These are phyloP conservation scores for Myotis daubentonii DNA, from an alignment of 2,797 vertebrate genomes.

Conservation along the genomic window DNA sequence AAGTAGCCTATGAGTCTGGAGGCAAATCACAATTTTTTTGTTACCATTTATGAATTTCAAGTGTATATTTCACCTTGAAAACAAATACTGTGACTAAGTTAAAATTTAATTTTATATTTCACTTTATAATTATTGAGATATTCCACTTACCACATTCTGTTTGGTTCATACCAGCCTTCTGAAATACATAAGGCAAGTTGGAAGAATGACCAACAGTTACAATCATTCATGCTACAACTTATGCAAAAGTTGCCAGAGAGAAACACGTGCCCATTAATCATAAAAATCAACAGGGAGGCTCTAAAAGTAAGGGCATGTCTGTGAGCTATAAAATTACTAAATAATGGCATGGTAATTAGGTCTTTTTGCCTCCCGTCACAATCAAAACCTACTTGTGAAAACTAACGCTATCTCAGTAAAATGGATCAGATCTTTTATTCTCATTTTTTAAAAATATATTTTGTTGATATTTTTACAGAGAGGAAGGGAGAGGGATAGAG, in stretches of 20 bases:
- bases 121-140: neutral
- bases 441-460: too few relatives aligned
- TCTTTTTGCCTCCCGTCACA: neutral
- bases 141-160: neutral
- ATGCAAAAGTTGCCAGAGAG: slow-evolving; percentile 21
- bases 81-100: neutral
- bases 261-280: slow-evolving; percentile 46
- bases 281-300: slow-evolving; percentile 26
- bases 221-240: neutral
- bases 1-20: neutral
- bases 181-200: neutral
- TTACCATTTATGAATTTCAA: neutral
- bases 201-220: neutral
- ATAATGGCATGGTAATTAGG: neutral
- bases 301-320: neutral
- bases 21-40: neutral
- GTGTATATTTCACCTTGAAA: neutral
- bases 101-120: neutral
- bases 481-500: too few relatives aligned
- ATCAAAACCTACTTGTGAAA: slow-evolving; percentile 49
- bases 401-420: neutral
- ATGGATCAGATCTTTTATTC: neutral
- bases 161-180: neutral
- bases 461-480: too few relatives aligned
- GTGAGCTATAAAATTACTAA: slow-evolving; percentile 46